Percentiles rank a stretch among this genome's conserved stretches.
phyloP scores from a whole-genome alignment of 2,888 invertebrate genomes.

The Bombyx huttoni region DNA sequence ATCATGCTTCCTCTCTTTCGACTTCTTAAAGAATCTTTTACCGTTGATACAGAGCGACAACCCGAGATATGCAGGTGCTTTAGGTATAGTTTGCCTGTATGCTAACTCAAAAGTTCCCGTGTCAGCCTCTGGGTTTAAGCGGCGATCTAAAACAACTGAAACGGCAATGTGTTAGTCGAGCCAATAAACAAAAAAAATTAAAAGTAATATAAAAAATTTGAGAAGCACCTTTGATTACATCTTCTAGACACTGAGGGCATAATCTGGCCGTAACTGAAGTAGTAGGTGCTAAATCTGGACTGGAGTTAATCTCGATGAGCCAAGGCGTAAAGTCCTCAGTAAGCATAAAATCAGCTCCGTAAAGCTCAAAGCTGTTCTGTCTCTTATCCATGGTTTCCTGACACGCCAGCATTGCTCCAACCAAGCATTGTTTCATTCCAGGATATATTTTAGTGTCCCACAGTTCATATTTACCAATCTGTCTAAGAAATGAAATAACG shows the following conservation, averaged over 20 bases:
- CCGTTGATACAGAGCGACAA: slow-evolving; percentile 79
- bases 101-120: slow-evolving; percentile 87
- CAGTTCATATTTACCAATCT: slow-evolving; percentile 81
- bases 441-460: slow-evolving; percentile 91
- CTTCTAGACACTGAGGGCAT: slow-evolving; percentile 90
- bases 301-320: slow-evolving; percentile 95
- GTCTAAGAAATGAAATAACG: slow-evolving; percentile 46
- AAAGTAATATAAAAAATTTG: not conserved
- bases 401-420: slow-evolving; percentile 87
- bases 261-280: slow-evolving; percentile 90
- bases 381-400: slow-evolving; percentile 88
- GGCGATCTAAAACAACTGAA: slow-evolving; percentile 84
- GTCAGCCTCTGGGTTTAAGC: slow-evolving; percentile 79
- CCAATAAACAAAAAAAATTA: not conserved
- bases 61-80: slow-evolving; percentile 86
- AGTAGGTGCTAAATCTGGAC: slow-evolving; percentile 92
- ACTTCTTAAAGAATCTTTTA: slow-evolving; percentile 70
- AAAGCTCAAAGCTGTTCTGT: slow-evolving; percentile 90
- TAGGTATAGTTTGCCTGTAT: slow-evolving; percentile 83
- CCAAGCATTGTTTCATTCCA: slow-evolving; percentile 83
- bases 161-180: slow-evolving; percentile 14
- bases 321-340: slow-evolving; percentile 90
- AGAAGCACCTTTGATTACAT: slow-evolving; percentile 85
- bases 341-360: slow-evolving; percentile 96
- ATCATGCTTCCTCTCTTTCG: slow-evolving; percentile 48